A percentile compares a stretch with the other conserved stretches of the same genome.
Conservation (phyloP, 2,888 invertebrate genomes). For the Volucella inanis region DNA sequence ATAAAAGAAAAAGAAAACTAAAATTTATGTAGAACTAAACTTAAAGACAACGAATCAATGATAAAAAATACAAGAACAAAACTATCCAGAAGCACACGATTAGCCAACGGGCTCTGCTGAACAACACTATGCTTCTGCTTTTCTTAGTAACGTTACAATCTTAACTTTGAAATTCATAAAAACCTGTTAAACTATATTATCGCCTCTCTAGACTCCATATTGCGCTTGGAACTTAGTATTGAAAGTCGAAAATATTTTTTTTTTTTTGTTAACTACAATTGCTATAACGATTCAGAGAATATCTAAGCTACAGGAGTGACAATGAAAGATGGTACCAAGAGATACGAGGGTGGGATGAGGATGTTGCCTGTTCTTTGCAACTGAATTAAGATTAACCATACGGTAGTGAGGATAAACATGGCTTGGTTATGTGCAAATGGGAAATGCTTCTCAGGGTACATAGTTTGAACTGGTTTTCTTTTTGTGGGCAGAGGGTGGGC, state of each 20-base stretch:
- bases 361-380: slow-evolving; percentile 1
- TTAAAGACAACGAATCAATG: neutral
- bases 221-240: slow-evolving; percentile 18
- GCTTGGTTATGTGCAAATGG: slow-evolving; percentile 35
- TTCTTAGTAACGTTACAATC: slow-evolving; percentile 12
- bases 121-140: slow-evolving; percentile 6
- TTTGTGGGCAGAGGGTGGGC: neutral
- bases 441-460: slow-evolving; percentile 26
- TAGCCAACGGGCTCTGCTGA: slow-evolving; percentile 30
- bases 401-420: neutral
- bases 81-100: slow-evolving; percentile 7
- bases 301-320: neutral
- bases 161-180: slow-evolving; percentile 31
- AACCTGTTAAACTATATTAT: slow-evolving; percentile 13
- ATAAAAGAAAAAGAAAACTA: neutral
- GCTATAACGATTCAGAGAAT: neutral
- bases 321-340: neutral
- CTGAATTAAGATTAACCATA: slow-evolving; percentile 2
- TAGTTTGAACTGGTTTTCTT: slow-evolving; percentile 7
- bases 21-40: slow-evolving; percentile 13
- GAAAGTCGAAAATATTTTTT: slow-evolving; percentile 13
- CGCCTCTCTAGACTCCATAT: neutral
- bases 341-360: slow-evolving; percentile 29
- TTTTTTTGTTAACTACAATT: slow-evolving; percentile 16
- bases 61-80: slow-evolving; percentile 5